phyloP scores from a whole-genome alignment of 2,113 vertebrate genomes.

The Sinocyclocheilus rhinocerous region DNA sequence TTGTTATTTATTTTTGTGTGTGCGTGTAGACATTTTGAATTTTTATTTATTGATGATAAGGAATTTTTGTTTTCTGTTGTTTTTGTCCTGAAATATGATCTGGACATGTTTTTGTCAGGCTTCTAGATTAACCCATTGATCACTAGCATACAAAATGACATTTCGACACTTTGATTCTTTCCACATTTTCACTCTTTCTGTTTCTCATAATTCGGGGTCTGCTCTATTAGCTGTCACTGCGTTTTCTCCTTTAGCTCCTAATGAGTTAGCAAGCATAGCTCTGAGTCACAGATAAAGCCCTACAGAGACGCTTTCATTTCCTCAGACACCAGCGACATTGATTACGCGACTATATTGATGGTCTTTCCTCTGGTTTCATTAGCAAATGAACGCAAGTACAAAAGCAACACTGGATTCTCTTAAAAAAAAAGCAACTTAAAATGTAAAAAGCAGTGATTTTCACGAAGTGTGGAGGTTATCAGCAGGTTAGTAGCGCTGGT shows the following conservation, averaged over 20 bases:
- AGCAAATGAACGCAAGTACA: not conserved
- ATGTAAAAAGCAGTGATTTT: not conserved
- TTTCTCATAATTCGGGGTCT: not conserved
- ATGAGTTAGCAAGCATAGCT: constrained; percentile 68
- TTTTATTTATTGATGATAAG: not conserved
- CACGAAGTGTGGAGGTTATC: not conserved
- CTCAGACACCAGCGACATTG: constrained; percentile 54
- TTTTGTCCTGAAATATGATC: not conserved
- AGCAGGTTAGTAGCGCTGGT: not conserved
- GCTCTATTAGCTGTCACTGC: constrained; percentile 11
- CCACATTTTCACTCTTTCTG: not conserved
- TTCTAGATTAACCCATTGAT: not conserved
- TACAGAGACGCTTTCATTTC: constrained; percentile 27
- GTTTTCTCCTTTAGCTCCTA: constrained; percentile 55
- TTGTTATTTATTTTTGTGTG: too few relatives aligned
- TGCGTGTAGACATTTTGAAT: too few relatives aligned
- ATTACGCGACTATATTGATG: constrained; percentile 77
- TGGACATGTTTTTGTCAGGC: not conserved
- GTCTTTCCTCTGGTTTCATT: constrained; percentile 67
- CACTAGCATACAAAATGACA: not conserved
- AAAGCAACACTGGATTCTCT: constrained; percentile 54
- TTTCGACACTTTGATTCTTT: not conserved
- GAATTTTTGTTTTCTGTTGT: not conserved
- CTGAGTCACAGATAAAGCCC: constrained; percentile 65
- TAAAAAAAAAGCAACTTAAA: constrained; percentile 6